phyloP scores from a whole-genome alignment of 2,888 invertebrate species.

The Eupithecia exiguata region DNA sequence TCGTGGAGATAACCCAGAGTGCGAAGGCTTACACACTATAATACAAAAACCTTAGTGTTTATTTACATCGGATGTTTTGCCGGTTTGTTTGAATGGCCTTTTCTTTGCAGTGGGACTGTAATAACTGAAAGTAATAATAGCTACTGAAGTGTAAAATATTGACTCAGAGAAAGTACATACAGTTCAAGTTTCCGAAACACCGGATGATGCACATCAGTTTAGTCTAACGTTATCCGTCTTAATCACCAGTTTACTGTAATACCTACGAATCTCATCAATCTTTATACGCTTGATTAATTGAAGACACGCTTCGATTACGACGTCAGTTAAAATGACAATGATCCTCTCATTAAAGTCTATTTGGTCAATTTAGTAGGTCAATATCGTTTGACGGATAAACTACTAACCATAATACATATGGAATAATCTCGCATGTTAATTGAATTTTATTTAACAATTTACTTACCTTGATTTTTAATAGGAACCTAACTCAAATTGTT shows the following conservation, averaged over 20 bases:
- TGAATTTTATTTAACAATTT: too few relatives aligned
- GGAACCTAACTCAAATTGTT: neutral
- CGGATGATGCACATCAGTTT: constrained; percentile 1
- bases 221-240: constrained; percentile 16
- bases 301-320: constrained; percentile 43
- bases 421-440: too few relatives aligned
- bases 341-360: constrained; percentile 36
- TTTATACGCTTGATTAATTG: constrained; percentile 38
- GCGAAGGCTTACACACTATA: too few relatives aligned
- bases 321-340: constrained; percentile 45
- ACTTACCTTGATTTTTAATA: neutral
- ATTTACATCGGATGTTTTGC: neutral
- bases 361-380: constrained; percentile 38
- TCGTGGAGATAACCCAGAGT: too few relatives aligned
- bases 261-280: constrained; percentile 42
- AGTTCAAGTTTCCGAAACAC: neutral
- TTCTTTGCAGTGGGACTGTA: neutral
- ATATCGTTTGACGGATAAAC: constrained; percentile 30
- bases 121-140: neutral
- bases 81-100: neutral
- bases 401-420: neutral
- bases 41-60: too few relatives aligned
- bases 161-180: neutral
- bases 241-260: constrained; percentile 38
- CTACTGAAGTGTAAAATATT: neutral